A percentile compares a stretch with the other conserved stretches of the same genome.
These are phyloP conservation scores for Caenorhabditis japonica DNA, from an alignment of 2,888 invertebrate species.

Conservation along the genomic window DNA sequence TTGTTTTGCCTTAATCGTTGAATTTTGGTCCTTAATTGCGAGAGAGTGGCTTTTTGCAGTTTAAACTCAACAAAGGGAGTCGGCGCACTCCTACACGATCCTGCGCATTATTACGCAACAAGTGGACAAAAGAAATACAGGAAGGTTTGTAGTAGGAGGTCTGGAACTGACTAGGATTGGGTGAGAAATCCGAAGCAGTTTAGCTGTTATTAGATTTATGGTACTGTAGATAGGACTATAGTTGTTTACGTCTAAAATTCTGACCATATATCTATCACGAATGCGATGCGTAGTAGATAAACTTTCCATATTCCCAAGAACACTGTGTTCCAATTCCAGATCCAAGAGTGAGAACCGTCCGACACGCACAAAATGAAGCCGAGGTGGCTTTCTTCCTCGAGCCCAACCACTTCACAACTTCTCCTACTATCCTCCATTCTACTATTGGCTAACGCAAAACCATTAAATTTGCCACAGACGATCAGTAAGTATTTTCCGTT, in stretches of 20 bases:
- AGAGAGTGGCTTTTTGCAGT: constrained; percentile 13
- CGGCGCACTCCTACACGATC: constrained; percentile 34
- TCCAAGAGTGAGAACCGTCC: constrained; percentile 2
- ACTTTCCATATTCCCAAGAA: too few species aligned
- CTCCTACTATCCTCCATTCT: constrained; percentile 14
- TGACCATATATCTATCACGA: too few species aligned
- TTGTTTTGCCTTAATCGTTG: constrained; percentile 17
- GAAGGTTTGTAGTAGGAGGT: constrained; percentile 23
- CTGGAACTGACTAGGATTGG: too few species aligned
- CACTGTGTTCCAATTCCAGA: too few species aligned
- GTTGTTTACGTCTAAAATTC: too few species aligned
- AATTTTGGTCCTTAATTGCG: neutral
- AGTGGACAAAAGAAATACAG: constrained; percentile 25
- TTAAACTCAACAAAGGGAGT: constrained; percentile 45
- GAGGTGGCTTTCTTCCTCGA: constrained; percentile 43
- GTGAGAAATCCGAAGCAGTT: too few species aligned
- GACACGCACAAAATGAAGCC: constrained; percentile 41
- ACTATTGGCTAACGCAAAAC: constrained; percentile 28
- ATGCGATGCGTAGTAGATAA: too few species aligned
- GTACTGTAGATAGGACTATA: too few species aligned
- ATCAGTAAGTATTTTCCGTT: constrained; percentile 53
- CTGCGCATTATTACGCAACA: constrained; percentile 26
- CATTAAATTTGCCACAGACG: constrained; percentile 59
- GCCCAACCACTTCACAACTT: constrained; percentile 36
- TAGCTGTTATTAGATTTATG: too few species aligned